Base-by-base conservation (phyloP, 2,888 invertebrate genomes). In the Lymantria monacha region DNA sequence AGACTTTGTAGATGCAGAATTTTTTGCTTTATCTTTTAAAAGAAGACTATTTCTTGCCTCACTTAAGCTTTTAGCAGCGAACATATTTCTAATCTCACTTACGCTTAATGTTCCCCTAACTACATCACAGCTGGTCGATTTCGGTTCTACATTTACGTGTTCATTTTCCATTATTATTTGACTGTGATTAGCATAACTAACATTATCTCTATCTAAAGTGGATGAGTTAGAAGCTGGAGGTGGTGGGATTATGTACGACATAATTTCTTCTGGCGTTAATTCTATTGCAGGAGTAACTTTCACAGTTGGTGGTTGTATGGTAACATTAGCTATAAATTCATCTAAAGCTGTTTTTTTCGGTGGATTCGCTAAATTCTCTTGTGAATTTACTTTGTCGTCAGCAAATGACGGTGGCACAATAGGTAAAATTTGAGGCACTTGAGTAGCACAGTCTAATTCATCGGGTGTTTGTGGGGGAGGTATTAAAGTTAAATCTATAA, bases 401-500 rank as follows among this genome's bases (percentile, higher is more conserved):
- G 95, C 95, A 69, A 96, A 96, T 1, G 95, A 95, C 10, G 94
- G 93, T 9, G 96, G 96, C 30, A 96, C 95, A 49, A 94, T 90
- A 69, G 94, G 95, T 63, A 96, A 87, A 63, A 95, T 93, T 64
- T 94, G 93, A 70, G 95, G 93, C 83, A 94, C 92, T 74, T 92
- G 91, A 58, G 92, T 87, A 59, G 94, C 93, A 81, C 93, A 91
- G 78, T 96, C 96, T 79, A 96, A 82, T 81, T 96, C 96, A 75
- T 96, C 96, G 1, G 96, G 96, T 14, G 96, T 96, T 74, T 95
- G 94, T 0, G 97, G 97, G 15, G 97, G 97, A 57, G 97, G 97
- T 77, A 97, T 94, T 74, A 96, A 93, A 49, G 97, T 97, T 83
- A 97, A 92, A 88, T 97, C 97, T 81, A 97, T 97, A 73, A 97